Evolutionary conservation across 37 sponge, comb jelly and placozoan species (phyloP).

Genomic region (Oscarella lobularis): DNA sequence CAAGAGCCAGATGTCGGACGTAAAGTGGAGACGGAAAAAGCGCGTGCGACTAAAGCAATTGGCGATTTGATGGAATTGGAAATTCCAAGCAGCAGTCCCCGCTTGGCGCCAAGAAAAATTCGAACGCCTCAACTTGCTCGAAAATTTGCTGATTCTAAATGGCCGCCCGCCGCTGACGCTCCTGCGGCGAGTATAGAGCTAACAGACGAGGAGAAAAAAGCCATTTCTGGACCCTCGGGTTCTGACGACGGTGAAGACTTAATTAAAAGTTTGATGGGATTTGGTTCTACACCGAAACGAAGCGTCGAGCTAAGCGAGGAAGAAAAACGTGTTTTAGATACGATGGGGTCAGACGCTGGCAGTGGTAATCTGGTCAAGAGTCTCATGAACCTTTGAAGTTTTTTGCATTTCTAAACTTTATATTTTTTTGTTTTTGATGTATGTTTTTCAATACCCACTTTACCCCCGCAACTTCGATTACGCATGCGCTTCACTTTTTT

Average conservation of each 20-base stretch:
- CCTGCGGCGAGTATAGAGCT: not conserved
- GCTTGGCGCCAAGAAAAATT: not conserved
- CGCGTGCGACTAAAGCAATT: not conserved
- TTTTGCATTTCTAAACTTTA: no score
- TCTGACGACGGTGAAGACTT: not conserved
- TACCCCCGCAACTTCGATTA: no score
- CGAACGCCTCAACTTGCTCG: not conserved
- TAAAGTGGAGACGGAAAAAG: no score
- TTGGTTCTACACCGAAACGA: not conserved
- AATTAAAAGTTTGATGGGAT: slow-evolving; percentile 1
- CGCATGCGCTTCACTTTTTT: no score
- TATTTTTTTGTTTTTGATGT: no score
- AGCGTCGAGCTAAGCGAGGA: not conserved
- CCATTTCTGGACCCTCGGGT: not conserved
- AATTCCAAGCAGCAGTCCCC: not conserved
- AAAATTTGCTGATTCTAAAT: not conserved
- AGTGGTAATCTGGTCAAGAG: not conserved
- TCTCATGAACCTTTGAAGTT: slow-evolving; percentile 3
- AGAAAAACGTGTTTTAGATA: not conserved
- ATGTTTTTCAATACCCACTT: no score
- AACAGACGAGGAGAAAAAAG: not conserved
- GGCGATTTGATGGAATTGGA: slow-evolving; percentile 1
- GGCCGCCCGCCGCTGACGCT: not conserved
- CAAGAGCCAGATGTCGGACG: no score
- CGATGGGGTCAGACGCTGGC: not conserved